These are phyloP conservation scores for Smutsia temminckii DNA, from an alignment of 2,797 vertebrate genomes.

Conservation along the genomic window DNA sequence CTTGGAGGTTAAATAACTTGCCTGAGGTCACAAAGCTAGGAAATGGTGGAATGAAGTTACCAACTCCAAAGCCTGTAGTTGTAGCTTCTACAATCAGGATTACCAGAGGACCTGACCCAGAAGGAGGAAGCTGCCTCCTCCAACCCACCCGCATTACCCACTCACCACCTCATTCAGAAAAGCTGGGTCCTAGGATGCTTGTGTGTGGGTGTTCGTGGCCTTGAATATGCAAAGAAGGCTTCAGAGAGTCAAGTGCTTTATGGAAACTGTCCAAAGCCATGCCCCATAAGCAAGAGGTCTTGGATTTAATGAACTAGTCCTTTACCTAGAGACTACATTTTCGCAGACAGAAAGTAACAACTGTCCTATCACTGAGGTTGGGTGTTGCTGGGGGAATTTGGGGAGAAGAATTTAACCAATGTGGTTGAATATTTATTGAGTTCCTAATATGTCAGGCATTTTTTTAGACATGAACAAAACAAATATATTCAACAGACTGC, in stretches of 20 bases:
- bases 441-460: neutral
- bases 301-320: neutral
- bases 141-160: neutral
- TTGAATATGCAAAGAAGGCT: neutral
- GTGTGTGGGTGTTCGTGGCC: neutral
- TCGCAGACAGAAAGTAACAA: conserved; percentile 1
- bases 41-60: neutral
- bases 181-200: neutral
- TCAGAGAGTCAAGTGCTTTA: neutral
- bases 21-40: neutral
- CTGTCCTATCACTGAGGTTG: neutral
- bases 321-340: conserved; percentile 27
- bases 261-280: conserved; percentile 1
- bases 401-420: neutral
- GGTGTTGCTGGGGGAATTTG: neutral
- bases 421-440: conserved; percentile 6
- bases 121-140: neutral
- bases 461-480: conserved; percentile 3
- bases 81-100: neutral
- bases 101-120: neutral
- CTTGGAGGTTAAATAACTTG: neutral
- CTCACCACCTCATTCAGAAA: neutral
- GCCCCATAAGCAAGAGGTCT: neutral
- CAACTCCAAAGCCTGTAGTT: neutral
- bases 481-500: neutral